Base-by-base conservation (phyloP, 1,140 invertebrate species). In the Brachionus koreanus region DNA sequence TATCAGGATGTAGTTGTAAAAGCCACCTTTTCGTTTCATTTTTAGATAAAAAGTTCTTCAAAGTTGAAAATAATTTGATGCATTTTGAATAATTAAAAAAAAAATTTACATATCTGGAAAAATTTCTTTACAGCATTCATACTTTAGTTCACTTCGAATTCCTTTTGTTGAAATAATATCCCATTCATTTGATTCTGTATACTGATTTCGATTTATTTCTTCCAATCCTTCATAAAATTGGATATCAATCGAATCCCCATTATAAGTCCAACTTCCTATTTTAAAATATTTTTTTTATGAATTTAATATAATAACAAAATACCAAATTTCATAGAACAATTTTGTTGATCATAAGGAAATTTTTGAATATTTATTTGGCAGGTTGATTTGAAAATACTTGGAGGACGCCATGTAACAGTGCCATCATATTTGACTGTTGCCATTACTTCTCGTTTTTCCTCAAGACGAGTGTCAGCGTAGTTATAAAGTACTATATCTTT, bases 331-430 rank as follows among this genome's bases (percentile, higher is more conserved):
- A 89, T 83, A 13, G 85, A 81, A 81, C 88, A 89, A 23, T 75
- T 85, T 83, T 89, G 88, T 3, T 85, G 83, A 81, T 89, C 88
- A 84, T 88, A 89, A 4, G 88, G 88, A 84, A 89, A 89, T 75
- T 87, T 85, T 52, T 85, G 86, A 49, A 97, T 97, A 87, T 98
- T 95, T 82, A 88, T 88, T 72, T 84, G 85, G 84, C 97, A 99
- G 6, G 95, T 98, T 12, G 95, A 97, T 88, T 98, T 98, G 87
- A 98, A 98, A 86, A 99, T 98, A 5, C 97, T 97, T 65, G 96
- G 96, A 39, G 96, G 96, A 86, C 97, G 96, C 96, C 96, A 98
- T 43, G 93, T 90, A 39, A 98, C 96, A 88, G 94, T 94, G 13
- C 97, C 97, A 89, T 95, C 97, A 87, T 94, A 93, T 85, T 87